phyloP scores from a whole-genome alignment of 2,797 vertebrate species.

The Phoxinus dragarum region DNA sequence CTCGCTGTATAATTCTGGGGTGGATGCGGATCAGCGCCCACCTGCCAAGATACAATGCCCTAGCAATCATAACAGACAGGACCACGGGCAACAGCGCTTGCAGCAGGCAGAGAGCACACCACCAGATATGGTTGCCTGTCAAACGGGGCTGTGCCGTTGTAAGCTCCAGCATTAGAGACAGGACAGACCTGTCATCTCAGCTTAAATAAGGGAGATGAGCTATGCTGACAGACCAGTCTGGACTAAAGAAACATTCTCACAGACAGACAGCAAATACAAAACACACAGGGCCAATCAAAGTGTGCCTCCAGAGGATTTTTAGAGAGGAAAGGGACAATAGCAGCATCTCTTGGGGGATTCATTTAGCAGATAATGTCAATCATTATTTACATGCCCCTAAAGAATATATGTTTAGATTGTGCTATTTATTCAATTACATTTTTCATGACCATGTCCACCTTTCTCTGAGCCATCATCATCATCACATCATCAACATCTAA shows the following conservation, averaged over 20 bases:
- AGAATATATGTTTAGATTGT: not conserved
- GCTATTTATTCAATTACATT: not conserved
- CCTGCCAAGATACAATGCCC: slow-evolving; percentile 43
- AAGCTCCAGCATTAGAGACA: slow-evolving; percentile 12
- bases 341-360: not conserved
- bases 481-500: slow-evolving; percentile 8
- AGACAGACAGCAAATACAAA: not conserved
- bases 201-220: not conserved
- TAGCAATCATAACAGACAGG: slow-evolving; percentile 9
- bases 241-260: slow-evolving; percentile 33
- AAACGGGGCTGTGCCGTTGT: not conserved
- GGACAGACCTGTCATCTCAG: slow-evolving; percentile 20
- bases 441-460: no score
- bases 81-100: not conserved
- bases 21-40: slow-evolving; percentile 16
- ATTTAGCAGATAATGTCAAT: slow-evolving; percentile 10
- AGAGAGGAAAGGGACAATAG: not conserved
- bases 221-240: not conserved
- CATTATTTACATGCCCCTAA: slow-evolving; percentile 1
- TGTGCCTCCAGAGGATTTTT: not conserved
- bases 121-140: not conserved
- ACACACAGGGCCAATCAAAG: not conserved
- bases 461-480: no score
- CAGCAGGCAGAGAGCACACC: slow-evolving; percentile 20
- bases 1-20: not conserved